These are phyloP conservation scores for Desmophyllum pertusum DNA, from an alignment of 92 coral and sea anemone species.

Conservation along the genomic window DNA sequence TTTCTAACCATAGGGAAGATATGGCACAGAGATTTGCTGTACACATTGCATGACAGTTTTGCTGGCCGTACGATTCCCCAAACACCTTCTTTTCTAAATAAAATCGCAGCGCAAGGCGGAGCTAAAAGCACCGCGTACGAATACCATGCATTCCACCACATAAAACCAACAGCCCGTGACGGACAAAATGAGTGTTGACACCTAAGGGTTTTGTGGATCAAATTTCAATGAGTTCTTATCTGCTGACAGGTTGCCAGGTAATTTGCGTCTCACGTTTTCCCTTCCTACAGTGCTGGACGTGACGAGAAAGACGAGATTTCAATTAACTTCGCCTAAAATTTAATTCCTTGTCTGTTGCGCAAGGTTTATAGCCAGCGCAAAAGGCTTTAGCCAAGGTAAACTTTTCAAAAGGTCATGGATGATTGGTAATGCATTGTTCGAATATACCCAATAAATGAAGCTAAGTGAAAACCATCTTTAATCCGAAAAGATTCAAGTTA, in stretches of 20 bases:
- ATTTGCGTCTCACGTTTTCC: conserved; percentile 4
- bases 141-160: conserved; percentile 81
- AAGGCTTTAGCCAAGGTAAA: conserved; percentile 17
- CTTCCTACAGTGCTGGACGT: neutral
- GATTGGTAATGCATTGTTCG: conserved; percentile 13
- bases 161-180: conserved; percentile 55
- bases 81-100: conserved; percentile 2
- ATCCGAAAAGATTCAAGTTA: conserved; percentile 17
- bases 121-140: conserved; percentile 37
- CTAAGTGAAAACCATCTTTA: conserved; percentile 21
- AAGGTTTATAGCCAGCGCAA: neutral
- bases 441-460: conserved; percentile 5
- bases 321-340: neutral
- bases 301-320: neutral
- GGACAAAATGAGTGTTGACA: conserved; percentile 39
- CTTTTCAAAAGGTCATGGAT: conserved; percentile 25
- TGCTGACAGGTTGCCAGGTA: conserved; percentile 22
- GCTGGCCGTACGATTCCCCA: neutral
- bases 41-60: neutral
- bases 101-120: conserved; percentile 53
- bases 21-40: neutral
- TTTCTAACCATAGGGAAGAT: neutral
- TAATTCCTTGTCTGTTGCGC: conserved; percentile 11
- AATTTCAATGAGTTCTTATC: conserved; percentile 37
- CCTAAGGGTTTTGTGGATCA: conserved; percentile 21